Conservation (phyloP, 2,888 invertebrate genomes). For the Plutella xylostella region DNA sequence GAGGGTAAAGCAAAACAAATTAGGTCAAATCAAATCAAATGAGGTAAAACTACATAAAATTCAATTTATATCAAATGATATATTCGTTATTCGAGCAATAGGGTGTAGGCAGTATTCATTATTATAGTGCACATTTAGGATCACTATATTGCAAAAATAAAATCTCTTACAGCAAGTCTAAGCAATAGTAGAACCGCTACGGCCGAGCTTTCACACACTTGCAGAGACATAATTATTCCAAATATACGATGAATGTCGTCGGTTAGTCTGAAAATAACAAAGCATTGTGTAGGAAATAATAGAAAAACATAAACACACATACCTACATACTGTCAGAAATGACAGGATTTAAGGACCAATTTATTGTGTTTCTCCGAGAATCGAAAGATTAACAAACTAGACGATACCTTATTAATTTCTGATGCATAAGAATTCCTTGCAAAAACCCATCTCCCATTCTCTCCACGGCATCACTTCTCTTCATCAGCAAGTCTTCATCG, state of each 20-base stretch:
- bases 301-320: background rate
- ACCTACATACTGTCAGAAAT: background rate
- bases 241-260: slow-evolving; percentile 53
- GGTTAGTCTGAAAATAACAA: slow-evolving; percentile 31
- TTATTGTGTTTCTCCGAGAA: background rate
- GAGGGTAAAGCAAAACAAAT: no score
- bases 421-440: slow-evolving; percentile 48
- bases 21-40: no score
- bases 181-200: slow-evolving; percentile 53
- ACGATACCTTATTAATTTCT: slow-evolving; percentile 45
- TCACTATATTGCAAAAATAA: background rate
- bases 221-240: slow-evolving; percentile 58
- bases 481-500: slow-evolving; percentile 28
- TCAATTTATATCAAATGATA: no score
- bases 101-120: no score
- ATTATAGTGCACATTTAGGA: no score
- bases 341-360: no score
- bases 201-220: slow-evolving; percentile 56
- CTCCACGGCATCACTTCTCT: slow-evolving; percentile 28
- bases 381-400: background rate
- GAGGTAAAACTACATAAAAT: no score
- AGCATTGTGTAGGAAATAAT: background rate
- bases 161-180: slow-evolving; percentile 47
- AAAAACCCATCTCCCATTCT: slow-evolving; percentile 37
- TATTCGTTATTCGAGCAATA: no score